These are phyloP conservation scores for Eupithecia subfuscata DNA, from an alignment of 2,888 invertebrate genomes.

Conservation along the genomic window DNA sequence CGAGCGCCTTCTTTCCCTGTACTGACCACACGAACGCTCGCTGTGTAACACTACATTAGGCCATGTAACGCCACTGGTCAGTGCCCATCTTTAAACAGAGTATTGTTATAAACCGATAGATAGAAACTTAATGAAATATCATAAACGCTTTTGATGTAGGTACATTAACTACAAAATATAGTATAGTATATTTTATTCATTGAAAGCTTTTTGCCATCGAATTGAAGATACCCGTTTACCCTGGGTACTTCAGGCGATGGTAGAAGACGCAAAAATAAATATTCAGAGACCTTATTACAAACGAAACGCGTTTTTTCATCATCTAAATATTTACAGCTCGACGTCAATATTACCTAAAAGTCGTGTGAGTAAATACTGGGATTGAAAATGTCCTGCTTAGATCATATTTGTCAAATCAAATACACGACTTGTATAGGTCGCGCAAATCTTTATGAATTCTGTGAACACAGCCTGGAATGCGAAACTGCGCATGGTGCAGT, in stretches of 20 bases:
- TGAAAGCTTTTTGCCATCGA: not conserved
- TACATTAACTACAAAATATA: slow-evolving; percentile 40
- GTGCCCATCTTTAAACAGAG: slow-evolving; percentile 2
- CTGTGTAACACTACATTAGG: too few relatives aligned
- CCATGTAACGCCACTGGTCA: too few relatives aligned
- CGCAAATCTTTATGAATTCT: too few relatives aligned
- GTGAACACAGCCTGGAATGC: too few relatives aligned
- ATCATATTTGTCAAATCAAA: not conserved
- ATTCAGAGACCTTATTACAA: not conserved
- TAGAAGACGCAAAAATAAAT: not conserved
- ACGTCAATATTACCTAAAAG: not conserved
- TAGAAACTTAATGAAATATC: slow-evolving; percentile 30
- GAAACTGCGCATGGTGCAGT: too few relatives aligned
- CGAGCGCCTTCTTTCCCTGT: too few relatives aligned
- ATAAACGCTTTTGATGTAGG: slow-evolving; percentile 50
- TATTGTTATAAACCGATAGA: slow-evolving; percentile 30
- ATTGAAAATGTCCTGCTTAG: not conserved
- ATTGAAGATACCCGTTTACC: not conserved
- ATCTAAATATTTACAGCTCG: not conserved
- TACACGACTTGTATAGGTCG: not conserved
- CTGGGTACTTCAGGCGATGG: not conserved
- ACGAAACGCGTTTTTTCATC: not conserved
- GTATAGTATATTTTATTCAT: slow-evolving; percentile 1
- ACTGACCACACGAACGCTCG: too few relatives aligned
- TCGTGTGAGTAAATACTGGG: not conserved